A percentile compares a stretch with the other conserved stretches of the same genome.
These are phyloP conservation scores for Rhopalosiphum padi DNA, from an alignment of 1,140 invertebrate genomes.

Conservation along the genomic window DNA sequence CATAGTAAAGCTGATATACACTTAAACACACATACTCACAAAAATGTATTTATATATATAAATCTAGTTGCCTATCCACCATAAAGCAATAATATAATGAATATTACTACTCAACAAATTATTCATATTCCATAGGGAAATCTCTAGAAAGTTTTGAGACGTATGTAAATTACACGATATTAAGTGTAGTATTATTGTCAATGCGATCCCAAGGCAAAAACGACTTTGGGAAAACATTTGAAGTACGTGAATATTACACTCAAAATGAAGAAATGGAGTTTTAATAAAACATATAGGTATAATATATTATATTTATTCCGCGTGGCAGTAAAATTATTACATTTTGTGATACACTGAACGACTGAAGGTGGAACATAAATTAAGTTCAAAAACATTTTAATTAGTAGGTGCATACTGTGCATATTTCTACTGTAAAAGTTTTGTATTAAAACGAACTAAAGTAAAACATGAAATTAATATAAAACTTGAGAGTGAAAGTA, in stretches of 20 bases:
- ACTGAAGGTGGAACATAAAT: neutral
- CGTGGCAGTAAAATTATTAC: neutral
- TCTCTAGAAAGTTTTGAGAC: neutral
- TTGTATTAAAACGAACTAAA: neutral
- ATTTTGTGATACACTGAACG: neutral
- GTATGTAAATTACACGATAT: constrained; percentile 17
- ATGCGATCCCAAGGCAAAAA: neutral
- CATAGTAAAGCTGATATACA: neutral
- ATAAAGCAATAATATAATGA: constrained; percentile 10
- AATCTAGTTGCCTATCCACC: neutral
- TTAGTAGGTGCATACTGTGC: neutral
- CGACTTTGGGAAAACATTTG: neutral
- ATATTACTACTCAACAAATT: neutral
- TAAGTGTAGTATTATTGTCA: constrained; percentile 22
- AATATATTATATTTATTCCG: neutral
- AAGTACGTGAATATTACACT: neutral
- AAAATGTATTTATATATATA: neutral
- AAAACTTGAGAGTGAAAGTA: neutral
- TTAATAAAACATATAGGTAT: neutral
- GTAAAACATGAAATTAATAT: neutral
- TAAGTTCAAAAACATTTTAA: constrained; percentile 3
- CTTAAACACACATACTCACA: too few relatives aligned
- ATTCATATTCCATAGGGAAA: neutral
- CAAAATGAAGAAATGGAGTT: neutral
- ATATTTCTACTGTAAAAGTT: constrained; percentile 16